A percentile compares a stretch with the other conserved stretches of the same genome.
Evolutionary conservation across 1,140 invertebrate species (phyloP).

Genomic region (Drosophila suzukii): DNA sequence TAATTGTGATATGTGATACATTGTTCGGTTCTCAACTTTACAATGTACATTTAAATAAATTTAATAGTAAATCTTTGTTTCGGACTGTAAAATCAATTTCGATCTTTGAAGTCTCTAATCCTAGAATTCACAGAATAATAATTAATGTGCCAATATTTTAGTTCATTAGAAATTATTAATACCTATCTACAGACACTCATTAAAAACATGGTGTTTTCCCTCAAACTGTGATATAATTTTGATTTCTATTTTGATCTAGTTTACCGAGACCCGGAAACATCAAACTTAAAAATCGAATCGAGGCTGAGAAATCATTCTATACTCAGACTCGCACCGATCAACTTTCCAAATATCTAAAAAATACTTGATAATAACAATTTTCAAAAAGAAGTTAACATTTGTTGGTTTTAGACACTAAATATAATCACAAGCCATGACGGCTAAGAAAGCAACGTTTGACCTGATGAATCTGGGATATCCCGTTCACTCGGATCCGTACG

Average conservation of each 20-base stretch:
- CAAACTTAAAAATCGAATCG: background rate
- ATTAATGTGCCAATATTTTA: no score
- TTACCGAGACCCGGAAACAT: background rate
- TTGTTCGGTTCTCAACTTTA: no score
- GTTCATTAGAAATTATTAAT: no score
- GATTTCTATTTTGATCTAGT: conserved; percentile 4
- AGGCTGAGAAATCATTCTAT: background rate
- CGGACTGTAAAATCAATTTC: no score
- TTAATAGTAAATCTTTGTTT: no score
- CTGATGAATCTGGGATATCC: conserved; percentile 11
- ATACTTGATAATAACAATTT: no score
- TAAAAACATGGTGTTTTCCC: background rate
- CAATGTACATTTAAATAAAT: no score
- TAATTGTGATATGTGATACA: no score
- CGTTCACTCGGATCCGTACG: conserved; percentile 9
- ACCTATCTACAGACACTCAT: no score
- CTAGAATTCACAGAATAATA: no score
- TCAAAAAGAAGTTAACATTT: background rate
- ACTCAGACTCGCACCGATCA: background rate
- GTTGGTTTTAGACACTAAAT: background rate
- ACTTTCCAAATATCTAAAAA: background rate
- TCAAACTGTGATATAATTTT: rapidly evolving
- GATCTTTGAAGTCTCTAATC: no score
- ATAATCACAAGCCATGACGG: background rate
- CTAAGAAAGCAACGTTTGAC: conserved; percentile 12